Evolutionary conservation across 2,113 vertebrate species (phyloP).

Genomic region (Zapus hudsonius): DNA sequence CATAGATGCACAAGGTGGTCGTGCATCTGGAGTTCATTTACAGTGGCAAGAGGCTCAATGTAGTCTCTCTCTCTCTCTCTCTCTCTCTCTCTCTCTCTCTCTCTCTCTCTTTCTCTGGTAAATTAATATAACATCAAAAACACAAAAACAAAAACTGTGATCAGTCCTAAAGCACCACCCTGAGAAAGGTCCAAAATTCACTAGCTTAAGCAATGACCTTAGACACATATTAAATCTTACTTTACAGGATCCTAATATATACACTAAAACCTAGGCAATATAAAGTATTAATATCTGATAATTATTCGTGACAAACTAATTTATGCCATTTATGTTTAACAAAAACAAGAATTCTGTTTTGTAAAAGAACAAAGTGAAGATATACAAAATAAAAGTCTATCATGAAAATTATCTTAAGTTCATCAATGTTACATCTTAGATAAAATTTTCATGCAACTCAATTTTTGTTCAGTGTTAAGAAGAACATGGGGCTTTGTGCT

Average conservation of each 20-base stretch:
- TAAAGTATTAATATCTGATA: background rate
- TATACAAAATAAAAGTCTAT: background rate
- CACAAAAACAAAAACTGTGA: background rate
- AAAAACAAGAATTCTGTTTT: background rate
- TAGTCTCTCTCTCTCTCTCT: too few relatives aligned
- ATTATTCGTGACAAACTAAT: background rate
- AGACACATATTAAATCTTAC: conserved; percentile 46
- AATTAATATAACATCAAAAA: too few relatives aligned
- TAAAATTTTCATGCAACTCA: conserved; percentile 23
- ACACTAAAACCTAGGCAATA: conserved; percentile 12
- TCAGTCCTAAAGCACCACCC: conserved; percentile 33
- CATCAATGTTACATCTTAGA: conserved; percentile 2
- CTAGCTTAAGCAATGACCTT: background rate
- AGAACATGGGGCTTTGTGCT: background rate
- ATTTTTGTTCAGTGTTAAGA: background rate
- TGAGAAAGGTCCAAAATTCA: background rate
- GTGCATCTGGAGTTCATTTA: too few relatives aligned
- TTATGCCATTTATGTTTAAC: background rate
- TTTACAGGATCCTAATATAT: conserved; percentile 9
- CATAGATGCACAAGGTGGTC: too few relatives aligned
- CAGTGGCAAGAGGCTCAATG: too few relatives aligned
- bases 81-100: too few relatives aligned
- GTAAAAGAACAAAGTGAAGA: conserved; percentile 38
- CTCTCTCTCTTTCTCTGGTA: too few relatives aligned
- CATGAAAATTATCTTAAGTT: conserved; percentile 2